Evolutionary conservation across 2,113 vertebrate species (phyloP).

Genomic region (Pelecanus crispus): DNA sequence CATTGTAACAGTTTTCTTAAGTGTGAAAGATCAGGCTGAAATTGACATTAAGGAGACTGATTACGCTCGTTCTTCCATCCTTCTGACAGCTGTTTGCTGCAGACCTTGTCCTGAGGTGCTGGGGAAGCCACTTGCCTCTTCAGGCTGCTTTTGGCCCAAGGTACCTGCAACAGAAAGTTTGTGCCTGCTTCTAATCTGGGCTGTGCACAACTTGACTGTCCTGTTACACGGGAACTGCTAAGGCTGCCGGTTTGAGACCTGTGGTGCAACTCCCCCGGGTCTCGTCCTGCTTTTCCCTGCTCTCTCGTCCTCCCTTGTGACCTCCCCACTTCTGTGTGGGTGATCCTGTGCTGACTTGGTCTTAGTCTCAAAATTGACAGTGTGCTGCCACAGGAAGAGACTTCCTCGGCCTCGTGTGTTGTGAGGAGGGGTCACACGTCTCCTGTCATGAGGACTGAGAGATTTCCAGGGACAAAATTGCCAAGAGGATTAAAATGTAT

Average conservation of each 20-base stretch:
- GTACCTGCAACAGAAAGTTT: neutral
- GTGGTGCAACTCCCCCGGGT: neutral
- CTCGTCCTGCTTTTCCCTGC: neutral
- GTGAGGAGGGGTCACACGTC: neutral
- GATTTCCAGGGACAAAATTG: neutral
- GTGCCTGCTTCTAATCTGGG: neutral
- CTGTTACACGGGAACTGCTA: neutral
- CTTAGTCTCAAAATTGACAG: neutral
- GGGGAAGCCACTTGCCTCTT: neutral
- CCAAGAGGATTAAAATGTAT: neutral
- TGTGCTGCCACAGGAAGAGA: neutral
- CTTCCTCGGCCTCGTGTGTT: fast-evolving
- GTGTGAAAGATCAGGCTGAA: constrained; percentile 72
- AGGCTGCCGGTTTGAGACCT: neutral
- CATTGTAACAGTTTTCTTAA: constrained; percentile 70
- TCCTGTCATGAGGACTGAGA: neutral
- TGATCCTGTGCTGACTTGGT: neutral
- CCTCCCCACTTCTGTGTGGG: neutral
- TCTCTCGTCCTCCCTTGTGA: neutral
- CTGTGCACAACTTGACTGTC: neutral
- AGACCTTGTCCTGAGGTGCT: constrained; percentile 14
- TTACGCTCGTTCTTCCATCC: constrained; percentile 54
- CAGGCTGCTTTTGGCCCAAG: neutral
- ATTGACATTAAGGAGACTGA: constrained; percentile 65
- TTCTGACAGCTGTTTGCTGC: constrained; percentile 39